Evolutionary conservation across 2,888 invertebrate species (phyloP), one percentile per base, ranked within the genome.

Genomic region (Caenorhabditis sinica): DNA sequence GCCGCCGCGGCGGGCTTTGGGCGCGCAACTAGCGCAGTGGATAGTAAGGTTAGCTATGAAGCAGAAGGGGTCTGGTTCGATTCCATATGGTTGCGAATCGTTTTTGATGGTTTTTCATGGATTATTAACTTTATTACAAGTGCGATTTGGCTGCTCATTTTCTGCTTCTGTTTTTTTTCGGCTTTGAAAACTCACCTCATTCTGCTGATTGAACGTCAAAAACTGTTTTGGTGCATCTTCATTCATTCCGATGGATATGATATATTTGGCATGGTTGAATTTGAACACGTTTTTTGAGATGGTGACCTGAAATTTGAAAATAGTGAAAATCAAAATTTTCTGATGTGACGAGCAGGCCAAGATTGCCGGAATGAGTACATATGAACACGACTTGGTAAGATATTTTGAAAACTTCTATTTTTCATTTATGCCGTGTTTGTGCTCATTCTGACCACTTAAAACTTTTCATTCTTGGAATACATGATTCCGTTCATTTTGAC

Each of bases 221-320:
- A 53, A 74, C 63, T 92, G 92, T 9, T 58, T 17, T 0, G 82
- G 85, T 0, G 90, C 89, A 91, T 96, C 96, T 61, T 92, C 92
- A 71, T 92, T 92, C 82, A 92, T 66, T 5, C 92, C 92, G 23
- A 92, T 89, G 1, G 89, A 88, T 0, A 92, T 88, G 66, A 92
- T 92, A 73, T 88, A 92, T 72, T 91, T 89, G 25, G 85, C 91
- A 6, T 71, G 56, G 93, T 99, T 99, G 60, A 95, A 95, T 90
- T 95, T 95, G 93, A 99, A 98, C 90, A 96, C 95, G 93, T 99
- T 99, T 92, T 96, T 95, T 87, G 95, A 95, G 69, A 97, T 95
- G 15, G 95, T 90, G 58, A 97, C 94, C 89, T 94, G 94, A 33
- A 77, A 71, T 9, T 53, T 23, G n/a, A n/a, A n/a, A n/a, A n/a